phyloP scores from a whole-genome alignment of 1,140 invertebrate species.

The Pentalonia nigronervosa region DNA sequence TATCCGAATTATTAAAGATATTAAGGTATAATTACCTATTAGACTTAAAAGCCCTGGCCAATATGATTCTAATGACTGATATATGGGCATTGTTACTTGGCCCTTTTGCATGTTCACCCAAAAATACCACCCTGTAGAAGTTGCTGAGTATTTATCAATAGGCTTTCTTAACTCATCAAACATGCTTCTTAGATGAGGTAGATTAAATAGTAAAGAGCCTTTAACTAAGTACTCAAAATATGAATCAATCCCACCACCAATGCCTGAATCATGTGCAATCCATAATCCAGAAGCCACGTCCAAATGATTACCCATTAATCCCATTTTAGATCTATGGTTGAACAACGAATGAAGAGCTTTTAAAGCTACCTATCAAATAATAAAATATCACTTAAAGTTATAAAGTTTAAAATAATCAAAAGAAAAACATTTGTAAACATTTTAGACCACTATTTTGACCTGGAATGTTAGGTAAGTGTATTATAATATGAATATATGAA shows the following conservation, averaged over 20 bases:
- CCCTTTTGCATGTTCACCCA: constrained; percentile 97
- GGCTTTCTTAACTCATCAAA: constrained; percentile 83
- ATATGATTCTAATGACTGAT: constrained; percentile 97
- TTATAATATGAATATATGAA: neutral
- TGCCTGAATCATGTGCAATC: constrained; percentile 95
- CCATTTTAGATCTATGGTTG: constrained; percentile 85
- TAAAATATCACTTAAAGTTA: constrained; percentile 59
- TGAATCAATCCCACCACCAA: constrained; percentile 94
- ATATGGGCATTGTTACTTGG: constrained; percentile 93
- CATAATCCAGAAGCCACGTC: constrained; percentile 94
- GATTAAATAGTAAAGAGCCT: constrained; percentile 76
- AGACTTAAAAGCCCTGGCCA: constrained; percentile 97
- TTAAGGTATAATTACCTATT: constrained; percentile 70
- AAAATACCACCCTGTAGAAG: constrained; percentile 93
- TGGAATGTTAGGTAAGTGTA: neutral
- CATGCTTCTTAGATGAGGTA: constrained; percentile 89
- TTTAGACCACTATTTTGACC: neutral
- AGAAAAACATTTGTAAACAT: neutral
- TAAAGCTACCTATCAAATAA: constrained; percentile 76
- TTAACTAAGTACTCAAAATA: constrained; percentile 99
- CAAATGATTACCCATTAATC: constrained; percentile 95
- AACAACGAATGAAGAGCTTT: constrained; percentile 90
- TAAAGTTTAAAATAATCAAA: neutral
- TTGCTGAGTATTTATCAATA: constrained; percentile 81
- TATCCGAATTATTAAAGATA: neutral